phyloP scores from a whole-genome alignment of 2,113 vertebrate genomes.

The Nematolebias whitei region DNA sequence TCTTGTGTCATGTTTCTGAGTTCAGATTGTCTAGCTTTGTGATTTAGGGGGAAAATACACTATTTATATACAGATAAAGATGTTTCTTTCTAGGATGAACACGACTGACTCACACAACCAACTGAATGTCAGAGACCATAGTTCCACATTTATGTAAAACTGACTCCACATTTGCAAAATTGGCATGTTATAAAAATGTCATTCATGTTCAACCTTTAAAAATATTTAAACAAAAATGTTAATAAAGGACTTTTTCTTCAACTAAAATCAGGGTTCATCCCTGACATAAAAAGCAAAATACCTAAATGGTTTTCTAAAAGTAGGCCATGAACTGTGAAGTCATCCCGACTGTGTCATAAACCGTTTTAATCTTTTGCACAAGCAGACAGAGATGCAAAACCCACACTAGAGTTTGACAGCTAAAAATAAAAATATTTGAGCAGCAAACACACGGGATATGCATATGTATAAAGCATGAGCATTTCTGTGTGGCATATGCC shows the following conservation, averaged over 20 bases:
- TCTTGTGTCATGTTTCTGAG: no score
- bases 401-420: constrained; percentile 32
- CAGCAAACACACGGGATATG: constrained; percentile 31
- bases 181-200: not conserved
- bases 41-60: no score
- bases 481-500: constrained; percentile 41
- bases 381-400: constrained; percentile 16
- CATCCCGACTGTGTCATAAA: not conserved
- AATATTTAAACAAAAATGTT: no score
- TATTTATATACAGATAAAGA: no score
- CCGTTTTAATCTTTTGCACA: constrained; percentile 17
- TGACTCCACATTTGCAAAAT: no score
- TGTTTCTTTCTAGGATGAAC: no score
- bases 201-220: no score
- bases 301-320: constrained; percentile 19
- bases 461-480: constrained; percentile 48
- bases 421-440: constrained; percentile 46
- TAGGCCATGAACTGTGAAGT: constrained; percentile 15
- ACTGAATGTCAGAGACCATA: no score
- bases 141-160: no score
- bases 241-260: no score
- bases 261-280: constrained; percentile 5
- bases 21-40: no score
- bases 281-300: constrained; percentile 6
- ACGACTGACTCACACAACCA: no score